These are phyloP conservation scores for Intellagama lesueurii DNA, from an alignment of 2,797 vertebrate species.

Conservation along the genomic window DNA sequence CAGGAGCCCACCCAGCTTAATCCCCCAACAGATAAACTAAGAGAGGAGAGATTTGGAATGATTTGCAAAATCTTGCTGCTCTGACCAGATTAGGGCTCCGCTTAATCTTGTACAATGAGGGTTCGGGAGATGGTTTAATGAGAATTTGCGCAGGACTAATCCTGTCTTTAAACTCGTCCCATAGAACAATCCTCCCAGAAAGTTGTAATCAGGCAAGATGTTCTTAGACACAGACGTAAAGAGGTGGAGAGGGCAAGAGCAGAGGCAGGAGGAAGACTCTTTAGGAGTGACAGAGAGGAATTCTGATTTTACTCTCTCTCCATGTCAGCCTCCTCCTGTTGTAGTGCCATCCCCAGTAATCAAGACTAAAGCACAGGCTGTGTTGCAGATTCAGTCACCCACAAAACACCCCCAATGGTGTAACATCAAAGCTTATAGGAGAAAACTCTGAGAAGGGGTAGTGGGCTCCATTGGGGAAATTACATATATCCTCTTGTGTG, in stretches of 20 bases:
- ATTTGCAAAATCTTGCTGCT: slow-evolving; percentile 78
- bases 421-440: too few species aligned
- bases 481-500: too few species aligned
- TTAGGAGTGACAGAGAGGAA: background rate
- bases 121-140: slow-evolving; percentile 79
- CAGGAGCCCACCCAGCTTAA: slow-evolving; percentile 71
- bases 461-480: background rate
- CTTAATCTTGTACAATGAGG: slow-evolving; percentile 76
- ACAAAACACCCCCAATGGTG: background rate
- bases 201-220: slow-evolving; percentile 63
- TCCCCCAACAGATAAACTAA: slow-evolving; percentile 79
- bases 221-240: slow-evolving; percentile 55
- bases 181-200: slow-evolving; percentile 68
- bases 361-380: background rate
- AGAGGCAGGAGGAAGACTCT: background rate
- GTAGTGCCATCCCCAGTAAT: background rate
- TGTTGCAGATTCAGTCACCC: background rate
- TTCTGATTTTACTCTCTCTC: background rate
- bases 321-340: background rate
- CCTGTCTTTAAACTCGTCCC: slow-evolving; percentile 77
- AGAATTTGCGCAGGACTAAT: slow-evolving; percentile 83
- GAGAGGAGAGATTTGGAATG: slow-evolving; percentile 76
- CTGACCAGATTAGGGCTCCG: slow-evolving; percentile 74
- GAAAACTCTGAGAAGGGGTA: background rate
- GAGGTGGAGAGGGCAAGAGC: background rate